Evolutionary conservation across 37 sponge, comb jelly and placozoan genomes (phyloP), one percentile per base, ranked within the genome.

Genomic region (Halisarca cf. caerulea): DNA sequence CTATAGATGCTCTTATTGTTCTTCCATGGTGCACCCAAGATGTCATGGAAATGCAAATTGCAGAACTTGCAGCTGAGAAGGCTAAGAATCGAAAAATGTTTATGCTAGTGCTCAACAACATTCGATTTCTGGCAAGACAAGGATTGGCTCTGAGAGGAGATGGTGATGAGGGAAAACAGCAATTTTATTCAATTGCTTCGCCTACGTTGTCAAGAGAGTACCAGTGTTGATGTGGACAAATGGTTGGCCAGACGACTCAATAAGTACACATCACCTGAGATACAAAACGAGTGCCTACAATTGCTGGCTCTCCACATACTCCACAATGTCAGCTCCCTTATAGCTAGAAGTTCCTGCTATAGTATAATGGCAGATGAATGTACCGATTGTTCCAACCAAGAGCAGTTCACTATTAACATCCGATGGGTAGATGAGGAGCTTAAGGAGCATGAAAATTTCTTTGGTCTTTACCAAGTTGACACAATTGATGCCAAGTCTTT

Each of bases 181-280:
- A 88, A 88, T 36, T 81, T 91, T 38, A 34, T 30, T 0, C 89
- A 85, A 36, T 79, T 91, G 35, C 81, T 91, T 23, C 83, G 41
- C 66, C 58, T 88, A 21, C 39, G 80, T 74, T n/a, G n/a, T n/a
- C n/a, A n/a, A n/a, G n/a, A n/a, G n/a, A n/a, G n/a, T n/a, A n/a
- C n/a, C n/a, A 20, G 70, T 53, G 77, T 41, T 40, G 43, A 40
- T 74, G 33, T 69, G 27, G 71, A 69, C 71, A 77, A 8, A 69
- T 69, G 53, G 79, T 78, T 42, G 53, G 2, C 21, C 30, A 78
- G 43, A 27, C 39, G 43, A 8, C 23, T 51, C 82, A 59, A 83
- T 59, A 88, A 88, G 58, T 88, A 62, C 40, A 88, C 83, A n/a
- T 53, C 32, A 47, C 83, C 88, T 36, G 83, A 88, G 43, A 75